These are phyloP conservation scores for Champsocephalus gunnari DNA, from an alignment of 2,797 vertebrate species.

Conservation along the genomic window DNA sequence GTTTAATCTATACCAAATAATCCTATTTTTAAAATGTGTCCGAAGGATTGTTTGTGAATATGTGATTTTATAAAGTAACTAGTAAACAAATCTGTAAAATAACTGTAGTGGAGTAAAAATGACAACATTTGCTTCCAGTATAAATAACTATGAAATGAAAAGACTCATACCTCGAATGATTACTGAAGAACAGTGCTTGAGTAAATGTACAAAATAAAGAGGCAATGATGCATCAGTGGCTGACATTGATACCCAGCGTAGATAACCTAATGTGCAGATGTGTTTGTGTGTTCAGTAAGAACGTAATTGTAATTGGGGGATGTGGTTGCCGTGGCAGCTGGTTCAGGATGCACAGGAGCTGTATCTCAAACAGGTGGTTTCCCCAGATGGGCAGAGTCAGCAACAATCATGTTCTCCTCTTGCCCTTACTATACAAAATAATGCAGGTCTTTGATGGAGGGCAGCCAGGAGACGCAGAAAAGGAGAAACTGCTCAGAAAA, in stretches of 20 bases:
- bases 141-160: too few species aligned
- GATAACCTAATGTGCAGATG: conserved; percentile 42
- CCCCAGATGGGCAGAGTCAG: conserved; percentile 52
- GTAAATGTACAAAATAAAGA: conserved; percentile 18
- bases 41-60: too few species aligned
- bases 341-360: conserved; percentile 26
- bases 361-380: conserved; percentile 57
- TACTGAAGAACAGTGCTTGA: not conserved
- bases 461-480: conserved; percentile 26
- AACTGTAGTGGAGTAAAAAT: too few species aligned
- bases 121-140: too few species aligned
- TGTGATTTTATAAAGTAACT: too few species aligned
- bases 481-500: conserved; percentile 15
- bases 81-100: too few species aligned
- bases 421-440: conserved; percentile 21
- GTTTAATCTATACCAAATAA: too few species aligned
- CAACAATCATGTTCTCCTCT: conserved; percentile 40
- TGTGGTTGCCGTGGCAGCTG: conserved; percentile 24
- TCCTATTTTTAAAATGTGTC: too few species aligned
- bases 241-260: conserved; percentile 26
- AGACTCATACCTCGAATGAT: too few species aligned
- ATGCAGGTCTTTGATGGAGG: conserved; percentile 33
- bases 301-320: conserved; percentile 37
- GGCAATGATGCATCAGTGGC: not conserved
- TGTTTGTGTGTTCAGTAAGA: conserved; percentile 25